Base-by-base conservation (phyloP, 2,113 vertebrate species). In the Todiramphus chloris region DNA sequence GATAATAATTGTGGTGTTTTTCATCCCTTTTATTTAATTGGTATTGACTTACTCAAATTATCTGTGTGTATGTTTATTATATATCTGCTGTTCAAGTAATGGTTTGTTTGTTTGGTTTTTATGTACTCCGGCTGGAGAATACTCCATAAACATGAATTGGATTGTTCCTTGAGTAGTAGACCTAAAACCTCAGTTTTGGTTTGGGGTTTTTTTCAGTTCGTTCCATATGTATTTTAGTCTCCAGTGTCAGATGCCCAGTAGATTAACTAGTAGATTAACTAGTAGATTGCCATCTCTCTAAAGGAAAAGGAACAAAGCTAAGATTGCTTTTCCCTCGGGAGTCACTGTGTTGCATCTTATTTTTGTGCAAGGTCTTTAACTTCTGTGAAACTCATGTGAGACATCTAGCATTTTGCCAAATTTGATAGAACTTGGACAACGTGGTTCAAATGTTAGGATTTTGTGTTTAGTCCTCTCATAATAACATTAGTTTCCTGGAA, bases 21-120 rank as follows among this genome's bases (percentile, higher is more conserved):
- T 75, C 70, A 73, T 96, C 87, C 51, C 56, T 89, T 79, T 95
- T 91, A 91, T 96, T 95, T 97, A 96, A 97, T 96, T 95, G 93
- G 78, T 82, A 91, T 92, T 95, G 95, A 98, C 97, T 96, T 96
- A 92, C 93, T 93, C 81, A 60, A 83, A 96, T 96, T 90, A 94
- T 69, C 58, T 37, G 23, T 89, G 76, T 35, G 72, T 76, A 6
- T 86, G 59, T 48, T 93, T 86, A 46, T 51, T 69, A 78, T 46
- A 4, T 53, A 51, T 70, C n/a, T 83, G 28, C 58, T 82, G 39
- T 67, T 88, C 10, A 55, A 53, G 46, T 60, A 27, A 12, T 50
- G 37, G 16, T 85, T 58, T 66, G 18, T 13, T 81, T 66, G 18
- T 13, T 81, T 37, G 18, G 23, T 31, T 70, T 46, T 87, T n/a